Evolutionary conservation across 2,888 invertebrate genomes (phyloP), one percentile per base, ranked within the genome.

Genomic region (Eupithecia inturbata): DNA sequence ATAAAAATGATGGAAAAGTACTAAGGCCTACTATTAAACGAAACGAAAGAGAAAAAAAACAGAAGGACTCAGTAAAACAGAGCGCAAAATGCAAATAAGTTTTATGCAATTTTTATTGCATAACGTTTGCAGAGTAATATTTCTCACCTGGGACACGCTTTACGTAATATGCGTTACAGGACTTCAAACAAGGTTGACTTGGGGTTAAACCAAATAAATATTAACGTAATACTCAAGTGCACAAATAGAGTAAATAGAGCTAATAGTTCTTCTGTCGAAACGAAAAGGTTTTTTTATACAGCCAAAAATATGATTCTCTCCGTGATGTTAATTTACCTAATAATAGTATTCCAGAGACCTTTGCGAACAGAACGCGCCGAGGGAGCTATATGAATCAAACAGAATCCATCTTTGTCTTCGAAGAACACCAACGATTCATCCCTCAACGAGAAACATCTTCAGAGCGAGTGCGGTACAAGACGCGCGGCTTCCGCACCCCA

Each of bases 101-200:
- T n/a, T 63, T 33, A 74, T 69, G 68, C 68, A 71, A 68, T 66
- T 63, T 9, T 60, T 5, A 26, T 71, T 74, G 64, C 67, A 16
- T 67, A 71, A 74, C 53, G 19, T 26, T 62, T 66, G 39, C 39
- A 66, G 36, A 66, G 36, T 19, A 71, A 63, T 68, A 53, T 68
- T 63, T 10, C 71, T 68, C 26, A 26, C 31, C 31, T 60, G 64
- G 39, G 70, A 68, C 57, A 71, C 39, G 49, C 19, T 62, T 68
- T 72, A 64, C 66, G 22, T 53, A 72, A 68, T 28, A 5, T 22
- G 64, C 63, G 12, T 63, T 36, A 39, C 39, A 66, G 39, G 26
- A 39, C 10, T 33, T 64, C 36, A 3, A 10, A n/a, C 14, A 64
- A 64, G 36, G 39, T 64, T 22, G 22, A 64, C n/a, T 22, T 39